These are phyloP conservation scores for Cryptus viduatorius DNA, from an alignment of 2,888 invertebrate genomes.

Conservation along the genomic window DNA sequence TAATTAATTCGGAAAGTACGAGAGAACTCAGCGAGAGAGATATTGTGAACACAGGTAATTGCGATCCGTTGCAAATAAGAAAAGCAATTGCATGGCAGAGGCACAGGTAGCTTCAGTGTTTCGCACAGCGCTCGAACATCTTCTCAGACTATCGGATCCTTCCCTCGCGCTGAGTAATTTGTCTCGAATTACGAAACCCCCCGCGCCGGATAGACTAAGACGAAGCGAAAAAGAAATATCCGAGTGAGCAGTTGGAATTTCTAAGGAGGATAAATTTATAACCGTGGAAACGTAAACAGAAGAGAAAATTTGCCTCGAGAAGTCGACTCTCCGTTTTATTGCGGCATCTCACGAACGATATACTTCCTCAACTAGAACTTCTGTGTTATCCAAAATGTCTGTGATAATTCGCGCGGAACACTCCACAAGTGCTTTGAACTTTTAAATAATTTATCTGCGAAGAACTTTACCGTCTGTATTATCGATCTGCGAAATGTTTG, in stretches of 20 bases:
- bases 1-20: slow-evolving; percentile 25
- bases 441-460: background rate
- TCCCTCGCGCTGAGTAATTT: slow-evolving; percentile 41
- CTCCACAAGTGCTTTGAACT: background rate
- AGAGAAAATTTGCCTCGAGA: background rate
- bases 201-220: slow-evolving; percentile 10
- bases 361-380: slow-evolving; percentile 33
- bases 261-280: slow-evolving; percentile 49
- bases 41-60: slow-evolving; percentile 32
- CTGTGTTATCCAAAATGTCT: slow-evolving; percentile 23
- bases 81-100: slow-evolving; percentile 32
- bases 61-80: slow-evolving; percentile 41
- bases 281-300: background rate
- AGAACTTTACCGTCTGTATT: background rate
- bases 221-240: slow-evolving; percentile 18
- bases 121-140: slow-evolving; percentile 8
- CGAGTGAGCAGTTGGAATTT: slow-evolving; percentile 39
- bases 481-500: slow-evolving; percentile 2
- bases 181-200: slow-evolving; percentile 51
- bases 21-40: slow-evolving; percentile 1
- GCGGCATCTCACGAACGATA: slow-evolving; percentile 45
- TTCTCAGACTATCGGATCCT: slow-evolving; percentile 38
- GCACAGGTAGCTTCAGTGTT: slow-evolving; percentile 18
- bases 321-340: slow-evolving; percentile 37
- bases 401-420: background rate